Evolutionary conservation across 1,140 invertebrate genomes (phyloP), one percentile per base, ranked within the genome.

Genomic region (Camponotus pennsylvanicus): DNA sequence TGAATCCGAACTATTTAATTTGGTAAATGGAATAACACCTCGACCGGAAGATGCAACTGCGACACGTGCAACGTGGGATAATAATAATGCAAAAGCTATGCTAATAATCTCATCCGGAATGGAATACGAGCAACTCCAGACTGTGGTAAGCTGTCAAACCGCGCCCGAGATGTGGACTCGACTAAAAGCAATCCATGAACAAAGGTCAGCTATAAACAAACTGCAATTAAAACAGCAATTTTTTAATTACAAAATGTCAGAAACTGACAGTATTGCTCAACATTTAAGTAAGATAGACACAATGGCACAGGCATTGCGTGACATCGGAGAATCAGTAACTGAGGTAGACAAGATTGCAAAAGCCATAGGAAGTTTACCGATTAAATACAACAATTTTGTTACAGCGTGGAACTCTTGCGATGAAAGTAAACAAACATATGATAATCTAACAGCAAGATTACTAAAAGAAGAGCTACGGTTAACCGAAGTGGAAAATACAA

Each of bases 311-410:
- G 61, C 37, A 42, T 4, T 82, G 0, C 21, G 4, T 9, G 78
- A 82, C 11, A 7, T 82, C 3, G 88, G 89, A 1, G 90, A 93
- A 83, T 64, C 37, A 21, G 52, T 94, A 0, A 88, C 85, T 0
- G 90, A 93, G 1, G 89, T 90, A 52, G 91, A 93, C 71, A 49
- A 91, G 0, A 92, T 92, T 0, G 91, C 93, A 18, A 94, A 93
- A 85, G 85, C 93, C 5, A 70, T 94, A n/a, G 92, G 90, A 83
- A 90, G 88, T 13, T 66, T 94, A 18, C 92, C 92, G 15, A 86
- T 89, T 3, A 86, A 89, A 34, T 93, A 90, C 57, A 89, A 86
- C 18, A 32, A 82, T 59, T 92, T 91, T 66, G 71, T 87, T 32
- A 88, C 89, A 63, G 90, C 87, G 0, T 93, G 92, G 92, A 92